Evolutionary conservation across 1,140 invertebrate genomes (phyloP).

Genomic region (Oedothorax gibbosus): DNA sequence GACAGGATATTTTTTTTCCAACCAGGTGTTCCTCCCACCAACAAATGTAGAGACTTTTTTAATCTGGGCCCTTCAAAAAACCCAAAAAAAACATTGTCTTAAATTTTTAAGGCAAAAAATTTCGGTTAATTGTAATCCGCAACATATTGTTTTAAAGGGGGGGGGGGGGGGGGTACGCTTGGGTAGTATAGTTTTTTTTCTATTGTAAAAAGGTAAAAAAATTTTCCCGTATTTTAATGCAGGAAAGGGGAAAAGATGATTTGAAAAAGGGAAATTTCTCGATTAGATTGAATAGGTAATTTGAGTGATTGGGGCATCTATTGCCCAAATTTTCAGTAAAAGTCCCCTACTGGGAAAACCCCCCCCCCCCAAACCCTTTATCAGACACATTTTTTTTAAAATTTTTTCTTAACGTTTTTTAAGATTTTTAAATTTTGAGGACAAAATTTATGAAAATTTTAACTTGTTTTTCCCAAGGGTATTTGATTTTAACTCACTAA

Average conservation of each 20-base stretch:
- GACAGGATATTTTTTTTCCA: neutral
- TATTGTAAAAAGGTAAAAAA: neutral
- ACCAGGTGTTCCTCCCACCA: constrained; percentile 25
- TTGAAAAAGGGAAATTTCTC: neutral
- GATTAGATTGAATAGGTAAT: neutral
- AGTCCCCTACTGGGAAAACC: too few species aligned
- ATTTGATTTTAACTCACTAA: too few species aligned
- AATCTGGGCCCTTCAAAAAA: constrained; percentile 19
- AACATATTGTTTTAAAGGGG: neutral
- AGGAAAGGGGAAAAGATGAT: neutral
- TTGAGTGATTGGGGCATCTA: too few species aligned
- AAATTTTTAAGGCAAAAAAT: constrained; percentile 9
- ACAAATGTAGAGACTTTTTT: constrained; percentile 33
- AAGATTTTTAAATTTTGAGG: too few species aligned
- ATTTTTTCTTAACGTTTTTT: too few species aligned
- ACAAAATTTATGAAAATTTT: too few species aligned
- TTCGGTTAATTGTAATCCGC: constrained; percentile 3
- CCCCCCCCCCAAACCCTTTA: too few species aligned
- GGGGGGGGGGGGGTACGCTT: neutral
- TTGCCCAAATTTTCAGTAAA: too few species aligned
- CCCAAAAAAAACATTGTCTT: constrained; percentile 21
- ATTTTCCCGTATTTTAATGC: neutral
- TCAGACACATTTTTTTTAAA: too few species aligned
- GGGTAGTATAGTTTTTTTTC: constrained; percentile 14
- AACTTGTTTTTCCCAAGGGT: too few species aligned